Evolutionary conservation across 92 coral and sea anemone genomes (phyloP).

Genomic region (Zoanthus solanderi): DNA sequence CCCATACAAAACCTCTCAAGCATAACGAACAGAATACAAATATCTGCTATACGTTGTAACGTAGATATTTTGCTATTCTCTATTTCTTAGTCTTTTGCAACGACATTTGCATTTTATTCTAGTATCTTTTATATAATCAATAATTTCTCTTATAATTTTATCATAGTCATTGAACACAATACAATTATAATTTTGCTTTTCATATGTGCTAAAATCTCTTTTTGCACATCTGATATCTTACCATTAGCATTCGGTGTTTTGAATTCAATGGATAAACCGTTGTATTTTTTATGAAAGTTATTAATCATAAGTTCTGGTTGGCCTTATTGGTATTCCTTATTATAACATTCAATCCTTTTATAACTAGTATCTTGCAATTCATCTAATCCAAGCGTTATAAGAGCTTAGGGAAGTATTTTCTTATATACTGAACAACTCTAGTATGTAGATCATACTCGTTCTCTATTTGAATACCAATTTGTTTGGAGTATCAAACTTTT

Average conservation of each 20-base stretch:
- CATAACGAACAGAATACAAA: no score
- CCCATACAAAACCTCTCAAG: no score
- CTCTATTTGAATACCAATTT: neutral
- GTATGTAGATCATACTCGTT: conserved; percentile 3
- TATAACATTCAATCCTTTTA: neutral
- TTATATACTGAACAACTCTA: neutral
- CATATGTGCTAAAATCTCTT: neutral
- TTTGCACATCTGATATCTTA: conserved; percentile 2
- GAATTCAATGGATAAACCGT: conserved; percentile 30
- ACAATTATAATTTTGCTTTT: no score
- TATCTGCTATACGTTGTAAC: no score
- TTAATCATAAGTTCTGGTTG: conserved; percentile 30
- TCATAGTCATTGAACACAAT: no score
- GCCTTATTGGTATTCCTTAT: conserved; percentile 21
- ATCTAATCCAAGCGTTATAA: neutral
- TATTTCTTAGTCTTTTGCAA: no score
- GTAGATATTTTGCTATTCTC: no score
- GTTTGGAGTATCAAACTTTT: no score
- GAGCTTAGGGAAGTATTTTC: neutral
- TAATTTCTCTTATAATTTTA: no score
- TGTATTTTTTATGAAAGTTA: conserved; percentile 18
- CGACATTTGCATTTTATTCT: no score
- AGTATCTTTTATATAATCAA: no score
- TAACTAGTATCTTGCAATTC: no score
- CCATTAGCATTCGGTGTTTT: conserved; percentile 43